Conservation (phyloP, 2,113 vertebrate genomes). For the Irena cyanogastra region DNA sequence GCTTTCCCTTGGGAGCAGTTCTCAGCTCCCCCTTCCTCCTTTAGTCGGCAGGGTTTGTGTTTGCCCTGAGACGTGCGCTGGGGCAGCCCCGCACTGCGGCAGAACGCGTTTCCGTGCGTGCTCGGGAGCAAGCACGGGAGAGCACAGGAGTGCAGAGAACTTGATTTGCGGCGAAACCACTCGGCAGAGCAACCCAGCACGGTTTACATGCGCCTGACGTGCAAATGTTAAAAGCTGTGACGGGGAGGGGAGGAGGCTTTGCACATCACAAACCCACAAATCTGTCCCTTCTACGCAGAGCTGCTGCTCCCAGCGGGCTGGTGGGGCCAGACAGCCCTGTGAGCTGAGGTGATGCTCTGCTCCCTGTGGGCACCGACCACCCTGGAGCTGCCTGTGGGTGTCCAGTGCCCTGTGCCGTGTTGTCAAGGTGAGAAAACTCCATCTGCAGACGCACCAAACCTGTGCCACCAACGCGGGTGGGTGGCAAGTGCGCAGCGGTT, state of each 20-base stretch:
- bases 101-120: accelerated
- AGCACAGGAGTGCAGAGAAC: too few species aligned
- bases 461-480: accelerated
- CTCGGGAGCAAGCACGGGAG: neutral
- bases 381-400: accelerated
- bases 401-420: accelerated
- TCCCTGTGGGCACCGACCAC: neutral
- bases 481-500: accelerated
- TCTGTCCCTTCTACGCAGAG: neutral
- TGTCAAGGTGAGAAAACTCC: accelerated
- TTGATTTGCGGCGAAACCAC: neutral
- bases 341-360: accelerated
- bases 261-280: neutral
- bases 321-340: accelerated
- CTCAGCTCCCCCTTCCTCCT: neutral
- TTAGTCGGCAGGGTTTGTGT: neutral
- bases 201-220: neutral
- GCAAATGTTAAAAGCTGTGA: neutral
- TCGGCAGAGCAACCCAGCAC: neutral
- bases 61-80: accelerated
- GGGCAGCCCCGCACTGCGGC: neutral
- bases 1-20: neutral
- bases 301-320: too few species aligned
- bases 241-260: neutral
- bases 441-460: accelerated